Percentiles rank a stretch among this genome's conserved stretches.
These are phyloP conservation scores for Lochmaea crataegi DNA, from an alignment of 2,888 invertebrate genomes.

Conservation along the genomic window DNA sequence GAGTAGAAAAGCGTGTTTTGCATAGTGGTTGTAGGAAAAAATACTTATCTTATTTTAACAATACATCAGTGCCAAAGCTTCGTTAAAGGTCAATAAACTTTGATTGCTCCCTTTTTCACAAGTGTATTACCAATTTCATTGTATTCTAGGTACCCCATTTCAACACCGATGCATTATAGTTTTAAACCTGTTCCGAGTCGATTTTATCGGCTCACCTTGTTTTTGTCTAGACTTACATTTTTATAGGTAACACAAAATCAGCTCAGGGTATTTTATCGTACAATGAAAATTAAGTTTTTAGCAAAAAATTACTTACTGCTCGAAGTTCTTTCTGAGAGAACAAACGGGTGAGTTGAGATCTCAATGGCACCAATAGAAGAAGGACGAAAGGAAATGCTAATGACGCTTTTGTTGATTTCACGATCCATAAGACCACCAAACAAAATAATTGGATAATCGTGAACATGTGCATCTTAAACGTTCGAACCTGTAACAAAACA, in stretches of 20 bases:
- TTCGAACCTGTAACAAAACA: constrained; percentile 75
- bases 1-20: too few relatives aligned
- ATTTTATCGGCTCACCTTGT: background rate
- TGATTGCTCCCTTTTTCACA: background rate
- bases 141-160: constrained; percentile 5
- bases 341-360: constrained; percentile 77
- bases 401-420: constrained; percentile 90
- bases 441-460: constrained; percentile 87
- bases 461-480: constrained; percentile 91
- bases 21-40: too few relatives aligned
- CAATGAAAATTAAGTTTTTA: background rate
- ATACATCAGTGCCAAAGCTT: background rate
- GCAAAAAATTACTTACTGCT: constrained; percentile 74
- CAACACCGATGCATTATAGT: background rate
- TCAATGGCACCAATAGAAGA: constrained; percentile 89
- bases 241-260: background rate
- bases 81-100: background rate
- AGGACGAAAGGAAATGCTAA: constrained; percentile 95
- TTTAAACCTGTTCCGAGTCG: background rate
- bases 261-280: too few relatives aligned
- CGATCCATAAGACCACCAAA: constrained; percentile 83
- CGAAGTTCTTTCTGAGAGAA: constrained; percentile 86
- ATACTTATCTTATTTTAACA: background rate
- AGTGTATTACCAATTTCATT: background rate
- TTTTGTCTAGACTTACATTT: background rate